These are phyloP conservation scores for Venustoraphidia nigricollis DNA, from an alignment of 2,888 invertebrate genomes.

Conservation along the genomic window DNA sequence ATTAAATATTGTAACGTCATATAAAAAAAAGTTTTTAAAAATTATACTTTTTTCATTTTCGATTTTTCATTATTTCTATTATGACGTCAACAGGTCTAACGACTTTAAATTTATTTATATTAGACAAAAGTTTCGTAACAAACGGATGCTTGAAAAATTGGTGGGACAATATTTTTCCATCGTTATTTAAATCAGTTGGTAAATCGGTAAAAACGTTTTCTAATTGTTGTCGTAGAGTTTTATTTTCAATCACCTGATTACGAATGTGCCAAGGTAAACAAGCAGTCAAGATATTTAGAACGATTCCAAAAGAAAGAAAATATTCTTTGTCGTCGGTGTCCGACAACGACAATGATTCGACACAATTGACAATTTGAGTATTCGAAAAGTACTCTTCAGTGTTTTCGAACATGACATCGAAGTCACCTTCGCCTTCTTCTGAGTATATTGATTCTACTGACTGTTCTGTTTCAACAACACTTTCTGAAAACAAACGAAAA, in stretches of 20 bases:
- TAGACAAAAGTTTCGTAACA: not conserved
- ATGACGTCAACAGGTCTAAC: not conserved
- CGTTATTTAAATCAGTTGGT: conserved; percentile 10
- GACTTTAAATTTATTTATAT: not conserved
- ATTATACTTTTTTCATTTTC: not conserved
- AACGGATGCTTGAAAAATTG: conserved; percentile 1
- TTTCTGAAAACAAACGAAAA: too few species aligned
- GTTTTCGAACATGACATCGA: conserved; percentile 12
- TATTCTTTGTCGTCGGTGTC: conserved; percentile 10
- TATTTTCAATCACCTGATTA: conserved; percentile 16
- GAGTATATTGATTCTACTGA: too few species aligned
- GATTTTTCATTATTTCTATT: not conserved
- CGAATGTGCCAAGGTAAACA: conserved; percentile 21
- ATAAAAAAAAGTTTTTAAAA: not conserved
- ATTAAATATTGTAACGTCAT: not conserved
- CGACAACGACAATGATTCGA: too few species aligned
- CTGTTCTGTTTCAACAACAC: too few species aligned
- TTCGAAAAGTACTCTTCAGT: not conserved
- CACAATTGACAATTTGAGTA: too few species aligned
- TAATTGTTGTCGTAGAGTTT: conserved; percentile 19
- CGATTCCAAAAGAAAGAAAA: conserved; percentile 19
- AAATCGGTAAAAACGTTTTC: conserved; percentile 18
- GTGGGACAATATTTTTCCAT: not conserved
- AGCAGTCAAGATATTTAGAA: conserved; percentile 19
- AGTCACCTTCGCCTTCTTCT: conserved; percentile 11